These are phyloP conservation scores for Phyllotreta striolata DNA, from an alignment of 2,888 invertebrate species.

Conservation along the genomic window DNA sequence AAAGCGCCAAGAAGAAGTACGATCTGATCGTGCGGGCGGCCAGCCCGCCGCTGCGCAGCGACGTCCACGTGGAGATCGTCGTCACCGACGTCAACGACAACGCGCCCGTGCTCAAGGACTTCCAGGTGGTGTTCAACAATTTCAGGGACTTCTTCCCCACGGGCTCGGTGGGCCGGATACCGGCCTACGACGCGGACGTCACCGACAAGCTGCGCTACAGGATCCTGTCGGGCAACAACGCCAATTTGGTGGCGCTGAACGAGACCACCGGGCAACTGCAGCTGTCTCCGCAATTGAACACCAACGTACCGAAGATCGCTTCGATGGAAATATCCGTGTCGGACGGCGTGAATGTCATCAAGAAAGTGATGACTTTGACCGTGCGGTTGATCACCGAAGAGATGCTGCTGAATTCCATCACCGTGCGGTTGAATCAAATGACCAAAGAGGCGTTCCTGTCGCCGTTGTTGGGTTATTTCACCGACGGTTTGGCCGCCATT, in stretches of 20 bases:
- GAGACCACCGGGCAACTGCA: constrained; percentile 84
- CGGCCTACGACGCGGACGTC: constrained; percentile 94
- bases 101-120: constrained; percentile 89
- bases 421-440: constrained; percentile 92
- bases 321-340: constrained; percentile 93
- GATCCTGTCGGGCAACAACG: constrained; percentile 92
- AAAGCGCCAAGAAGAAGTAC: constrained; percentile 90
- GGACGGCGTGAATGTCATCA: constrained; percentile 93
- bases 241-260: constrained; percentile 85
- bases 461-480: constrained; percentile 84
- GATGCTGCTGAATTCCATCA: constrained; percentile 94
- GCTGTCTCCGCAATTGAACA: constrained; percentile 91
- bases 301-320: constrained; percentile 92
- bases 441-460: constrained; percentile 91
- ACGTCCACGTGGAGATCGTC: constrained; percentile 86
- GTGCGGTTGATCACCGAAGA: constrained; percentile 92
- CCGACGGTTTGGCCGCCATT: constrained; percentile 90
- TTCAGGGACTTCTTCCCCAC: constrained; percentile 93
- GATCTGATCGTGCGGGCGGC: constrained; percentile 89
- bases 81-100: constrained; percentile 97
- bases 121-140: constrained; percentile 92
- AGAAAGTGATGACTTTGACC: constrained; percentile 89
- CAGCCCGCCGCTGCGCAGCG: constrained; percentile 87
- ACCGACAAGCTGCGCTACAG: constrained; percentile 84
- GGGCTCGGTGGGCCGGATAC: constrained; percentile 89